Percentiles rank a stretch among this genome's conserved stretches.
phyloP scores from a whole-genome alignment of 2,797 vertebrate genomes.

The Pitangus sulphuratus region DNA sequence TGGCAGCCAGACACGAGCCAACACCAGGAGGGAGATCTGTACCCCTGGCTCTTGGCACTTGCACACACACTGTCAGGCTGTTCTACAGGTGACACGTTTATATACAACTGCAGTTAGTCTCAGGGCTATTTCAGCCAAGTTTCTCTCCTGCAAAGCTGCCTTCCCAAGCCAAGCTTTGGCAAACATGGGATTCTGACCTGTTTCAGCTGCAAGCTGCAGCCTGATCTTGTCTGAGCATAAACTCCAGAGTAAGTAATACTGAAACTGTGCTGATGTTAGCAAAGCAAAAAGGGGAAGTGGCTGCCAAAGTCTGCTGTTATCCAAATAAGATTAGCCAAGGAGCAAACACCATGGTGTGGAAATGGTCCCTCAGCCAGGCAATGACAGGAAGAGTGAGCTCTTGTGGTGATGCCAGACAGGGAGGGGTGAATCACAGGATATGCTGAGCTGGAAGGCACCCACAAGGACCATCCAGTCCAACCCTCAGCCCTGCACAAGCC shows the following conservation, averaged over 20 bases:
- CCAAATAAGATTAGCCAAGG: neutral
- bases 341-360: neutral
- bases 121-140: neutral
- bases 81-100: neutral
- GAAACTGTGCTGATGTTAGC: neutral
- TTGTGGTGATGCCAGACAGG: neutral
- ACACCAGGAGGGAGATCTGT: fast-evolving
- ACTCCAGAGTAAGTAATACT: neutral
- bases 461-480: neutral
- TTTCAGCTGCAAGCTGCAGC: neutral
- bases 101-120: neutral
- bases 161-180: neutral
- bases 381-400: neutral
- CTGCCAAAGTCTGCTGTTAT: neutral
- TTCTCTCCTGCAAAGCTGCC: neutral
- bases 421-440: neutral
- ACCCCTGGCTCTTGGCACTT: neutral
- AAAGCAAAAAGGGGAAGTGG: neutral
- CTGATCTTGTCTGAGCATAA: neutral
- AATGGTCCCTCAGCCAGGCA: neutral
- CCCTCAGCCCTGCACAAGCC: neutral
- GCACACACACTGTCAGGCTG: neutral
- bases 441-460: neutral
- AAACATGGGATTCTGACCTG: fast-evolving
- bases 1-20: neutral